Base-by-base conservation (phyloP, 23 tunicate species). In the Corella eumyota region DNA sequence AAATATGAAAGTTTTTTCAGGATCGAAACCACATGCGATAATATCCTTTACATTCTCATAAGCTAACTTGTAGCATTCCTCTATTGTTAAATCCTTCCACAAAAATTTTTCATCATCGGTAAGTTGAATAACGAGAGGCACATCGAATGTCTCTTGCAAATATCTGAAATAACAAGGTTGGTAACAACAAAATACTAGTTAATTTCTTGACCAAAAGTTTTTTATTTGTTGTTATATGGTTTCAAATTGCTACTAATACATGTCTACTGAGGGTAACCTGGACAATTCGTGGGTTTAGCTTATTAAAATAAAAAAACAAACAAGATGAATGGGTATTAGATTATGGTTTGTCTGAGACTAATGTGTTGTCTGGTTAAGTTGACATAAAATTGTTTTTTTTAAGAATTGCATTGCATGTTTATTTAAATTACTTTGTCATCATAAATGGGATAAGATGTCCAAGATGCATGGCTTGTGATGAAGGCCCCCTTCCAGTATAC, bases 401-500 rank as follows among this genome's bases (percentile, higher is more conserved):
- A n/a, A n/a, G n/a, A n/a, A n/a, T n/a, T n/a, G n/a, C n/a, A n/a
- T n/a, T n/a, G 5, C 20, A 7, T 5, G 57, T 19, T 27, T 11
- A 6, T 7, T 51, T 9, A 7, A 51, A 30, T 47, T 67, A 88
- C 88, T 75, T 59, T 6, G 99, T 93, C 79, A 84, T 74, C 24
- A 93, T 84, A 49, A 93, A 93, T 0, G 99, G 99, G 21, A 93
- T 74, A 19, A 93, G 45, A 69, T 93, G 99, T 13, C 99, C 99
- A 6, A 93, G 61, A 93, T 93, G 99, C 99, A 93, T 93, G 17
- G 99, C 93, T 32, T 68, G 66, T 20, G 95, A 84, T 20, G 99
- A 93, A 19, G 99, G 99, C 6, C 99, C 99, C 32, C 99, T 68
- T 11, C 99, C 99, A 38, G 99, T 93, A 79, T 93, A 93, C 45